A percentile compares a stretch with the other conserved stretches of the same genome.
These are phyloP conservation scores for Manduca sexta DNA, from an alignment of 1,140 invertebrate species.

Conservation along the genomic window DNA sequence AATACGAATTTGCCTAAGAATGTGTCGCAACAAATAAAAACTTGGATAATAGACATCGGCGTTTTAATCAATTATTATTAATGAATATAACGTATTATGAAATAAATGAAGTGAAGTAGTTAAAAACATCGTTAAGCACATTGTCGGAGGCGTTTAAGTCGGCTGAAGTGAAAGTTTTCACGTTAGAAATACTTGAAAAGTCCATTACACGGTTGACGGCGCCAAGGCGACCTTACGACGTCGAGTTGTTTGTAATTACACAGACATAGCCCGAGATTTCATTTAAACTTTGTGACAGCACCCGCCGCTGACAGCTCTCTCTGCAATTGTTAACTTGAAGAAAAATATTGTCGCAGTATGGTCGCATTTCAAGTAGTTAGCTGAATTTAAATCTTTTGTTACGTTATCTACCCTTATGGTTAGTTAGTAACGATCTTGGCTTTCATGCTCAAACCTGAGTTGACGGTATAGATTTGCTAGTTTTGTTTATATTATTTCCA, in stretches of 20 bases:
- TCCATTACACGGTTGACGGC: slow-evolving; percentile 66
- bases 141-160: slow-evolving; percentile 59
- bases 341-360: slow-evolving; percentile 26
- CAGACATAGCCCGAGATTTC: slow-evolving; percentile 63
- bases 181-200: slow-evolving; percentile 70
- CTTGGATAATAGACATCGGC: no score
- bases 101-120: slow-evolving; percentile 53
- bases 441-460: no score
- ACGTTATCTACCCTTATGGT: no score
- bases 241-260: slow-evolving; percentile 64
- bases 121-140: slow-evolving; percentile 69
- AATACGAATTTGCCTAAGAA: no score
- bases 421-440: no score
- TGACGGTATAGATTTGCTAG: no score
- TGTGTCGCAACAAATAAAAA: no score
- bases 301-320: slow-evolving; percentile 40
- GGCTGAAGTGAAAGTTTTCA: slow-evolving; percentile 62
- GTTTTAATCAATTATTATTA: no score
- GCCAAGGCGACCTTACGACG: slow-evolving; percentile 43
- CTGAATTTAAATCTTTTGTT: background rate
- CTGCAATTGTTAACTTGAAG: slow-evolving; percentile 34
- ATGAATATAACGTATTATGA: slow-evolving; percentile 56
- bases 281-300: slow-evolving; percentile 65
- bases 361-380: background rate
- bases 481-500: no score